Evolutionary conservation across 2,888 invertebrate genomes (phyloP).

Genomic region (Halictus ligatus): DNA sequence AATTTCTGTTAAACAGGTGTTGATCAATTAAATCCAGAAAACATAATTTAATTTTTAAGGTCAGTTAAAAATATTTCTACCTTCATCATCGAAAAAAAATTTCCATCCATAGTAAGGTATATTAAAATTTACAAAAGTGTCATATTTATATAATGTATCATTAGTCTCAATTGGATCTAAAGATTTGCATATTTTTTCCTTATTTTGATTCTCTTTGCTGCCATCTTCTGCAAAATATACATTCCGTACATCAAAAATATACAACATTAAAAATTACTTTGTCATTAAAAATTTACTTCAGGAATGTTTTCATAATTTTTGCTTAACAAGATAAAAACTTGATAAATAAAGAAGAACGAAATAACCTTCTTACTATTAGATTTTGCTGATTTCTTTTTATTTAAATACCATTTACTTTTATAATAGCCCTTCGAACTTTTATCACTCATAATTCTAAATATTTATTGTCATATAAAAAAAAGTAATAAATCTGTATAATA

Average conservation of each 20-base stretch:
- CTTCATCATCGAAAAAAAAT: constrained; percentile 91
- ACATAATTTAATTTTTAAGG: background rate
- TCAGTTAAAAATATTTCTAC: constrained; percentile 79
- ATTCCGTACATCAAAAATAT: background rate
- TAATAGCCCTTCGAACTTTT: constrained; percentile 23
- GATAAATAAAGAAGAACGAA: background rate
- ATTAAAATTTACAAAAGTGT: constrained; percentile 56
- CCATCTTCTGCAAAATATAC: constrained; percentile 18
- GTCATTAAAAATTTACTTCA: background rate
- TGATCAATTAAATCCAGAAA: background rate
- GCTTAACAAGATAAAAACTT: background rate
- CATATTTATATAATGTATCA: constrained; percentile 36
- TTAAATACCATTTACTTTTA: constrained; percentile 31
- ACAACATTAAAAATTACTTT: background rate
- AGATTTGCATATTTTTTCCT: constrained; percentile 7
- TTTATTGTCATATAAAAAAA: background rate
- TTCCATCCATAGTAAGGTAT: constrained; percentile 89
- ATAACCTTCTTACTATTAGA: constrained; percentile 40
- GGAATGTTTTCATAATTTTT: background rate
- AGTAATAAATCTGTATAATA: background rate
- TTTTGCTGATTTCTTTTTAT: constrained; percentile 43
- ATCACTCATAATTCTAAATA: constrained; percentile 34
- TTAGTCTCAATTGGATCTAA: constrained; percentile 31
- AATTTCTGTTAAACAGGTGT: background rate
- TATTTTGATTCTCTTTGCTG: background rate